phyloP scores from a whole-genome alignment of 1,140 invertebrate species.

The Aphidius ervi region DNA sequence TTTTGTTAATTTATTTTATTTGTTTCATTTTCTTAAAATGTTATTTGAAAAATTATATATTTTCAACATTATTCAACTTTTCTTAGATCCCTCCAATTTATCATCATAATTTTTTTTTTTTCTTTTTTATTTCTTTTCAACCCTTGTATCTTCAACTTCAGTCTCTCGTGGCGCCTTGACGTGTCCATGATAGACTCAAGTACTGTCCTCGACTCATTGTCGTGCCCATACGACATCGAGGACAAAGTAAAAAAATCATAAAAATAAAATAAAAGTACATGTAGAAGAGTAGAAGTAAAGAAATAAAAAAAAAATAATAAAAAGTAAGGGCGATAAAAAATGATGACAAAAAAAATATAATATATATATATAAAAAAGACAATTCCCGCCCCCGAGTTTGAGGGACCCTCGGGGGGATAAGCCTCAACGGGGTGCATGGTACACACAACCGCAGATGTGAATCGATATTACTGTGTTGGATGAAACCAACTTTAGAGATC shows the following conservation, averaged over 20 bases:
- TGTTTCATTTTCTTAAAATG: too few relatives aligned
- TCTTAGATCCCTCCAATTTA: background rate
- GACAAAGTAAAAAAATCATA: conserved; percentile 11
- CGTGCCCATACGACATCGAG: conserved; percentile 8
- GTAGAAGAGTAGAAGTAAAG: background rate
- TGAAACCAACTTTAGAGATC: conserved; percentile 18
- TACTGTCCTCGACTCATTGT: conserved; percentile 14
- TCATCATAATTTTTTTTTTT: background rate
- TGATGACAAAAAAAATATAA: conserved; percentile 13
- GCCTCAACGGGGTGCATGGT: conserved; percentile 13
- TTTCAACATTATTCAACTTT: background rate
- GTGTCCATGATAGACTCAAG: conserved; percentile 18
- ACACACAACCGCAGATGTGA: conserved; percentile 8
- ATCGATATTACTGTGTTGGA: conserved; percentile 16
- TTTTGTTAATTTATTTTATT: background rate
- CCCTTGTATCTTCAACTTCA: background rate
- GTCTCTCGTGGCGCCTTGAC: background rate
- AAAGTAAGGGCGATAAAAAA: conserved; percentile 1
- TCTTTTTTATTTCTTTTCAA: background rate
- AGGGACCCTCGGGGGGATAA: conserved; percentile 16
- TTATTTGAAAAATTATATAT: background rate
- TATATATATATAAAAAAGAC: background rate
- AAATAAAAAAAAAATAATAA: conserved; percentile 5
- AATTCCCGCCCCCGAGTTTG: background rate
- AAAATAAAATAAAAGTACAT: background rate